Conservation (phyloP, 1,140 invertebrate species). For the Piezodorus guildinii region DNA sequence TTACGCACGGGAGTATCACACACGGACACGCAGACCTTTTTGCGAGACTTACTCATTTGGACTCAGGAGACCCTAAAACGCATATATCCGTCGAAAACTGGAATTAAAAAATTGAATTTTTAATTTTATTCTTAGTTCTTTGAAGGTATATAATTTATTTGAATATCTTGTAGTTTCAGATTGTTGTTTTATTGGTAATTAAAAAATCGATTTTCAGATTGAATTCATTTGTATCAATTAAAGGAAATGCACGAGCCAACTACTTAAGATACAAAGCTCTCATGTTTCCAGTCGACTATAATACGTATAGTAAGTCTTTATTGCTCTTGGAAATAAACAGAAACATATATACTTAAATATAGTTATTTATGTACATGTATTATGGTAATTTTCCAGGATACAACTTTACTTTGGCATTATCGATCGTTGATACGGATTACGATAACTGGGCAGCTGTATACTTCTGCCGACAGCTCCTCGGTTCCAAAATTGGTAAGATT, state of each 20-base stretch:
- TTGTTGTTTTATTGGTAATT: too few relatives aligned
- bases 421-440: slow-evolving; percentile 13
- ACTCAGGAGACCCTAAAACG: too few relatives aligned
- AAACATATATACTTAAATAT: background rate
- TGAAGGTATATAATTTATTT: too few relatives aligned
- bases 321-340: background rate
- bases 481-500: slow-evolving; percentile 14
- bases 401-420: background rate
- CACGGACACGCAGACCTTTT: too few relatives aligned
- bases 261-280: background rate
- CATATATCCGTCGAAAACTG: too few relatives aligned
- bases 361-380: background rate
- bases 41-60: too few relatives aligned
- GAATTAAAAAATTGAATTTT: too few relatives aligned
- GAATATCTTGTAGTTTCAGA: too few relatives aligned
- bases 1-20: too few relatives aligned
- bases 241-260: background rate
- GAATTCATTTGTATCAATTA: background rate
- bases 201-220: too few relatives aligned
- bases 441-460: slow-evolving; percentile 17
- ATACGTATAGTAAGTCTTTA: background rate
- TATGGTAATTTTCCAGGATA: background rate
- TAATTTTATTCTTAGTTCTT: too few relatives aligned
- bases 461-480: slow-evolving; percentile 3
- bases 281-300: background rate